Percentiles rank a stretch among this genome's conserved stretches.
Conservation (phyloP, 2,113 vertebrate species). For the Struthidea cinerea region DNA sequence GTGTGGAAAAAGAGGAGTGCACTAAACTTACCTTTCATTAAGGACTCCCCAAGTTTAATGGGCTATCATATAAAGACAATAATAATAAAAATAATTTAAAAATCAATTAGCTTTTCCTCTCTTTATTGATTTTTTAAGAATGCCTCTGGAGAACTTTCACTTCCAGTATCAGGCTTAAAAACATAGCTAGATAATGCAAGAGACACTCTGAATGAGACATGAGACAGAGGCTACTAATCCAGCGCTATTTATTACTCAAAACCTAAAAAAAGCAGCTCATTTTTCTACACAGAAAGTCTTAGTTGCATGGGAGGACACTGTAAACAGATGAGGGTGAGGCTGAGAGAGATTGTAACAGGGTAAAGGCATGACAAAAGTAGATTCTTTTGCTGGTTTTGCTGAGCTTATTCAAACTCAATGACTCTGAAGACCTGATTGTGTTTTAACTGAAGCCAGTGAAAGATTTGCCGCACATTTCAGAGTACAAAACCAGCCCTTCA, state of each 20-base stretch:
- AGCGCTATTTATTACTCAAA: not conserved
- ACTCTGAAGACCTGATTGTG: not conserved
- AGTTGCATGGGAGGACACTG: not conserved
- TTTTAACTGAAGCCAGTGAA: not conserved
- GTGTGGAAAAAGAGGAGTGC: not conserved
- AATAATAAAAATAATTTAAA: not conserved
- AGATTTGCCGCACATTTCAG: slow-evolving; percentile 17
- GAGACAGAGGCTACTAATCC: not conserved
- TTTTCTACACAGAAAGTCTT: not conserved
- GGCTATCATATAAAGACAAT: not conserved
- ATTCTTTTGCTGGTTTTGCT: not conserved
- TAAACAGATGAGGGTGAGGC: not conserved
- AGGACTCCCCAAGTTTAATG: not conserved
- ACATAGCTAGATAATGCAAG: not conserved
- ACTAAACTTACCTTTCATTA: not conserved
- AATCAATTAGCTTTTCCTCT: slow-evolving; percentile 14
- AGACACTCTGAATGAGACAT: slow-evolving; percentile 16
- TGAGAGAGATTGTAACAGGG: not conserved
- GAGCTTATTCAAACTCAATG: not conserved
- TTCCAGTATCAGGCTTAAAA: not conserved
- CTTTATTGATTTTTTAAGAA: not conserved
- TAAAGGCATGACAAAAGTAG: not conserved
- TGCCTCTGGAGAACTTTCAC: not conserved
- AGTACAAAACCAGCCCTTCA: slow-evolving; percentile 21
- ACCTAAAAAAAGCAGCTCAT: not conserved